phyloP scores from a whole-genome alignment of 2,797 vertebrate genomes.

The Gallinago solitaria region DNA sequence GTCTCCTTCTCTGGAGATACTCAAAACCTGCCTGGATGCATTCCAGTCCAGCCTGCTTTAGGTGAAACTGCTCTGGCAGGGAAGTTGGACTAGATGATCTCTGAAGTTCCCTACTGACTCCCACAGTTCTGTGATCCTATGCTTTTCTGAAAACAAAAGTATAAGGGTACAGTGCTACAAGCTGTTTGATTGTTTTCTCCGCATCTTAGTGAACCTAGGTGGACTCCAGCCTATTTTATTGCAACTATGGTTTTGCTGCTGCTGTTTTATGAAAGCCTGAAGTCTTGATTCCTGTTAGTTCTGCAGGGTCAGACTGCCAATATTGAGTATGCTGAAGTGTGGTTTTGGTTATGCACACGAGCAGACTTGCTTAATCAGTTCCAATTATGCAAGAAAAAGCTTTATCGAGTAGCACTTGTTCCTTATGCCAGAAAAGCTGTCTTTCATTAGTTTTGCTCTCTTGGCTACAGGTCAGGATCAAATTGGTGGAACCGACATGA shows the following conservation, averaged over 20 bases:
- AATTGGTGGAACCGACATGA: not conserved
- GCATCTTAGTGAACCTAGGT: not conserved
- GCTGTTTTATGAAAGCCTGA: not conserved
- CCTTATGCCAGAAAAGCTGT: not conserved
- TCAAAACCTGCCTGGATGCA: too few relatives aligned
- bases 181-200: not conserved
- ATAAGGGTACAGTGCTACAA: not conserved
- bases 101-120: too few relatives aligned
- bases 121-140: too few relatives aligned
- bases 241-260: not conserved
- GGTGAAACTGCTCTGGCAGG: too few relatives aligned
- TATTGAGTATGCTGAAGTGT: not conserved
- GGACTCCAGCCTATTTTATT: not conserved
- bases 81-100: too few relatives aligned
- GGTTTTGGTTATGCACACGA: not conserved
- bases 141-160: not conserved
- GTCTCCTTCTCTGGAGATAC: too few relatives aligned
- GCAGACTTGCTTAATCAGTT: not conserved
- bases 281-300: not conserved
- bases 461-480: not conserved
- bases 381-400: not conserved
- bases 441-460: not conserved
- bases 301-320: not conserved
- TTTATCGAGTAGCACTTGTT: not conserved
- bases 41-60: too few relatives aligned